These are phyloP conservation scores for Drosophila acutilabella DNA, from an alignment of 2,888 invertebrate genomes.

Conservation along the genomic window DNA sequence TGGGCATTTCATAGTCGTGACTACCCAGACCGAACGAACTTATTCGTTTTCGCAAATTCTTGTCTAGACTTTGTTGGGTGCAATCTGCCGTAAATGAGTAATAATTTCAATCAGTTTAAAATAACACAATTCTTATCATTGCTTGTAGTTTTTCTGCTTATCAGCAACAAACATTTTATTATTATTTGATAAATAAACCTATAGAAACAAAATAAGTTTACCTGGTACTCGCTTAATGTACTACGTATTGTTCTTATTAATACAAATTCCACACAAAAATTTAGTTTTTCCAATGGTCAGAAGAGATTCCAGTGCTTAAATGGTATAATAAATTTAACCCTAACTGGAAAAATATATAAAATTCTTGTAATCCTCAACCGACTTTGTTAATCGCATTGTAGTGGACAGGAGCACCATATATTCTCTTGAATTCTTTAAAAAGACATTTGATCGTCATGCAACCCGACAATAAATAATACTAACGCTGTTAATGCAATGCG, in stretches of 20 bases:
- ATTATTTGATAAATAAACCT: too few relatives aligned
- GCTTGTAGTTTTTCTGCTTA: not conserved
- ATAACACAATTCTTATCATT: not conserved
- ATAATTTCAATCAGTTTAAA: not conserved
- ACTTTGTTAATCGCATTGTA: not conserved
- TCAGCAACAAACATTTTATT: conserved; percentile 1
- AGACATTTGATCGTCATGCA: not conserved
- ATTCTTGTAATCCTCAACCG: not conserved
- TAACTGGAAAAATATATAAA: too few relatives aligned
- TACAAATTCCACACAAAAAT: too few relatives aligned
- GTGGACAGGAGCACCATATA: not conserved
- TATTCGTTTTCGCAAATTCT: not conserved
- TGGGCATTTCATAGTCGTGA: not conserved
- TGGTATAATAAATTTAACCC: too few relatives aligned
- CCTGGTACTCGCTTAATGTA: not conserved
- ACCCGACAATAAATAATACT: conserved; percentile 15
- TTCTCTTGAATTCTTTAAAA: not conserved
- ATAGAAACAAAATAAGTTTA: not conserved
- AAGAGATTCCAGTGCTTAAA: too few relatives aligned
- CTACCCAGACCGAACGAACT: not conserved
- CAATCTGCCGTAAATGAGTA: not conserved
- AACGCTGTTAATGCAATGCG: conserved; percentile 35
- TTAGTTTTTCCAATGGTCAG: too few relatives aligned
- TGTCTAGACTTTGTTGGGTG: not conserved
- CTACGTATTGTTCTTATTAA: not conserved